phyloP scores from a whole-genome alignment of 1,140 invertebrate genomes.

The Pectinophora gossypiella region DNA sequence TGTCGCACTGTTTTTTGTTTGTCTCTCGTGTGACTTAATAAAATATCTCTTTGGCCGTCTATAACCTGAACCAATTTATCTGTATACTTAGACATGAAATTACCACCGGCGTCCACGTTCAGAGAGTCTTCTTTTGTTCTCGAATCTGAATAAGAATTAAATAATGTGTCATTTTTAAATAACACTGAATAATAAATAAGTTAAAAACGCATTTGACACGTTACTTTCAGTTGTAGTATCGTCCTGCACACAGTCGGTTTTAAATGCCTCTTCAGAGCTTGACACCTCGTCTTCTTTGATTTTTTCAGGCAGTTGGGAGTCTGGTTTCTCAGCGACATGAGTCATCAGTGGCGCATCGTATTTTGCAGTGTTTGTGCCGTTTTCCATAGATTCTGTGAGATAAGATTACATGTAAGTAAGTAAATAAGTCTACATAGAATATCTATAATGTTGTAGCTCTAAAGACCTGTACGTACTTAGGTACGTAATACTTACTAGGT shows the following conservation, averaged over 20 bases:
- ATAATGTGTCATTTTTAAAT: too few relatives aligned
- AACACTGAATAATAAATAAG: too few relatives aligned
- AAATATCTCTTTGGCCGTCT: not conserved
- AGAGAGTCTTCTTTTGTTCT: not conserved
- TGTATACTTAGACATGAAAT: not conserved
- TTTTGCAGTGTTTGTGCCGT: too few relatives aligned
- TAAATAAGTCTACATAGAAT: too few relatives aligned
- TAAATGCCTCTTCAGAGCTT: constrained; percentile 80
- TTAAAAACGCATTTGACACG: too few relatives aligned
- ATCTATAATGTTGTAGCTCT: too few relatives aligned
- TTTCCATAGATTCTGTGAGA: too few relatives aligned
- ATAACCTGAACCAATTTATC: not conserved
- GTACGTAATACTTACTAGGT: too few relatives aligned
- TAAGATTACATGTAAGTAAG: too few relatives aligned
- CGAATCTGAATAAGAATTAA: not conserved
- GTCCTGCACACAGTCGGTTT: too few relatives aligned
- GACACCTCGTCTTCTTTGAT: constrained; percentile 84
- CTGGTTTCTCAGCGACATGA: constrained; percentile 26
- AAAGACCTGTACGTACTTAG: too few relatives aligned
- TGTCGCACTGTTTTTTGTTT: not conserved
- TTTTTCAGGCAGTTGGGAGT: constrained; percentile 36
- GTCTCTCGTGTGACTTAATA: not conserved
- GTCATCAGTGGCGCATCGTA: not conserved
- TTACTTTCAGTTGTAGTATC: too few relatives aligned
- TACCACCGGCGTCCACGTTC: not conserved